Evolutionary conservation across 2,797 vertebrate genomes (phyloP), one percentile per base, ranked within the genome.

Genomic region (Dendrocincla tyrannina): DNA sequence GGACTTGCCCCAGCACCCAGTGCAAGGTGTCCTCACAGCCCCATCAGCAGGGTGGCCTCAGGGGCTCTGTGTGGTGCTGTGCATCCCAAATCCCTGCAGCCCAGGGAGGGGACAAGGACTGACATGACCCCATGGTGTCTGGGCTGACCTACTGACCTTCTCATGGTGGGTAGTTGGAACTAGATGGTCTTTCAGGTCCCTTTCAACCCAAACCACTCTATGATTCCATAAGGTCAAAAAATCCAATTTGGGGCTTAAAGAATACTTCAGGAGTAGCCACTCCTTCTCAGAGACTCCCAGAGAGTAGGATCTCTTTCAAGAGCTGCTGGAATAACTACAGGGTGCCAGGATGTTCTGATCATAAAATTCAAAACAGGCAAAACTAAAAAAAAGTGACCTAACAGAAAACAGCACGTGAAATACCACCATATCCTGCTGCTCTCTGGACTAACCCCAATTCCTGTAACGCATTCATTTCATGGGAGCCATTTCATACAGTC

Each of bases 311-410:
- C 27, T 77, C 30, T 84, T 74, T 62, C 53, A 89, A 81, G 73
- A 75, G 37, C 46, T 90, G 27, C 53, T 74, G 49, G 16, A 91
- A 44, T 39, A 87, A 50, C 66, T 60, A 81, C 33, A 70, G 78
- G 23, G 30, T 77, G 46, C 78, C 64, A 92, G 32, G 32, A 70
- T 83, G 64, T n/a, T 76, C 79, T 84, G 37, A 53, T 67, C 33
- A 66, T 47, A 44, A 85, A 81, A 80, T 78, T 85, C 44, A 81
- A 75, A 93, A 80, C 18, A 84, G 46, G 10, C 30, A 69, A 59
- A 81, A 81, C 10, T 32, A 7, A 27, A 11, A 24, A 28, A 62
- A 68, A 35, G 13, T 7, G 11, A 47, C 35, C 46, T 90, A 35
- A 46, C 56, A 72, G 58, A 19, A 76, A 91, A 55, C 55, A 81